Conservation (phyloP, 1,140 invertebrate genomes). For the Drosophila rhopaloa region DNA sequence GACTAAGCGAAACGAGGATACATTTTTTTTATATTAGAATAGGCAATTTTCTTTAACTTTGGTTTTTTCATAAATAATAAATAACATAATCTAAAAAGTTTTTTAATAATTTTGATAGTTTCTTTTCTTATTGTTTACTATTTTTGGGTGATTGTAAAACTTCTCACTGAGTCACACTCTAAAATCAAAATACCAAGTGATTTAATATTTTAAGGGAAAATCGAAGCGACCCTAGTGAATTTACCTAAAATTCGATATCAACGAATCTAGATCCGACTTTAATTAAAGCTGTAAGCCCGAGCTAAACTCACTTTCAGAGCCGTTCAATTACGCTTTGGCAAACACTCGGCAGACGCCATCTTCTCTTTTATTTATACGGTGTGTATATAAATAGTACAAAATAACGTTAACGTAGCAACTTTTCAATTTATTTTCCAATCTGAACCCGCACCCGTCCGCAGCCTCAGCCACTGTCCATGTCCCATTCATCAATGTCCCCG, state of each 20-base stretch:
- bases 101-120: neutral
- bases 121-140: too few relatives aligned
- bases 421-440: constrained; percentile 55
- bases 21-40: too few relatives aligned
- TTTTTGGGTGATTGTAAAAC: too few relatives aligned
- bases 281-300: constrained; percentile 39
- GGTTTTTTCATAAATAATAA: too few relatives aligned
- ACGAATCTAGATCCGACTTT: constrained; percentile 12
- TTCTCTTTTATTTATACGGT: constrained; percentile 45
- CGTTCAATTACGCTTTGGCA: constrained; percentile 48
- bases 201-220: too few relatives aligned
- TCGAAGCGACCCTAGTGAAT: neutral
- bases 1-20: too few relatives aligned
- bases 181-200: too few relatives aligned
- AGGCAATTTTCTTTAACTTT: too few relatives aligned
- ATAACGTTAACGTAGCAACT: constrained; percentile 50
- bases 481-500: constrained; percentile 64
- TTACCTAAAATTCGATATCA: constrained; percentile 5
- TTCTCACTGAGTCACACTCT: too few relatives aligned
- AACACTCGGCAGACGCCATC: constrained; percentile 43
- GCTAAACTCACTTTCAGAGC: constrained; percentile 42
- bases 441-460: constrained; percentile 11
- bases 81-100: too few relatives aligned
- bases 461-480: constrained; percentile 40
- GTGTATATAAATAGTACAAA: constrained; percentile 48